Percentiles rank a stretch among this genome's conserved stretches.
Conservation (phyloP, 2,113 vertebrate genomes). For the Brachyhypopomus occidentalis region DNA sequence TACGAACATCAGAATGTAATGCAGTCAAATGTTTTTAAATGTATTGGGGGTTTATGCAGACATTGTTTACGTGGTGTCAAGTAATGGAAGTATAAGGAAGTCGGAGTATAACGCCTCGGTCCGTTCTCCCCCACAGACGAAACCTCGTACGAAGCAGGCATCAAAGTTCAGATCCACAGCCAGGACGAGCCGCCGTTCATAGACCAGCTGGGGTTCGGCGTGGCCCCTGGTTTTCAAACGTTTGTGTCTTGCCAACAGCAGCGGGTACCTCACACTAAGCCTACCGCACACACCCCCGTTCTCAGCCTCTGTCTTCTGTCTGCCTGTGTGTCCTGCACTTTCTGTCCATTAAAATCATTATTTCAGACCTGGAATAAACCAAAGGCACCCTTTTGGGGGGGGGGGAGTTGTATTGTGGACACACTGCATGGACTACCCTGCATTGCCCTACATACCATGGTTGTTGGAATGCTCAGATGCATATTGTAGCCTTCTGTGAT, state of each 20-base stretch:
- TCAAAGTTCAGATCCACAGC: constrained; percentile 85
- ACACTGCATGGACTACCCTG: too few relatives aligned
- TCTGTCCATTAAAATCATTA: constrained; percentile 43
- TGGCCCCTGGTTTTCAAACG: constrained; percentile 87
- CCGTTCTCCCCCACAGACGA: constrained; percentile 82
- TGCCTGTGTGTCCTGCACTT: constrained; percentile 56
- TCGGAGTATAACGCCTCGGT: constrained; percentile 56
- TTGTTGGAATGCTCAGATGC: too few relatives aligned
- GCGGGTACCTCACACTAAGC: constrained; percentile 74
- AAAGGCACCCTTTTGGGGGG: background rate
- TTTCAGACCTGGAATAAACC: constrained; percentile 60
- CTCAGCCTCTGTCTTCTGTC: constrained; percentile 38
- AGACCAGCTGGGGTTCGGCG: constrained; percentile 82
- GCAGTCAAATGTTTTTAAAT: too few relatives aligned
- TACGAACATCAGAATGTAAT: background rate
- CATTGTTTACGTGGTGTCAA: too few relatives aligned
- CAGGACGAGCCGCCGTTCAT: constrained; percentile 82
- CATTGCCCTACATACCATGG: too few relatives aligned
- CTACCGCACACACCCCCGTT: constrained; percentile 42
- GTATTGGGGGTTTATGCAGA: too few relatives aligned
- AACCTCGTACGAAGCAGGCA: constrained; percentile 84
- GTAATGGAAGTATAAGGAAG: too few relatives aligned
- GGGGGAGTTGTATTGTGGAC: too few relatives aligned
- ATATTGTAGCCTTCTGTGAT: too few relatives aligned
- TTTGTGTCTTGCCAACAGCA: constrained; percentile 87